Percentiles rank a stretch among this genome's conserved stretches.
These are phyloP conservation scores for Triops cancriformis DNA, from an alignment of 1,140 invertebrate species.

Conservation along the genomic window DNA sequence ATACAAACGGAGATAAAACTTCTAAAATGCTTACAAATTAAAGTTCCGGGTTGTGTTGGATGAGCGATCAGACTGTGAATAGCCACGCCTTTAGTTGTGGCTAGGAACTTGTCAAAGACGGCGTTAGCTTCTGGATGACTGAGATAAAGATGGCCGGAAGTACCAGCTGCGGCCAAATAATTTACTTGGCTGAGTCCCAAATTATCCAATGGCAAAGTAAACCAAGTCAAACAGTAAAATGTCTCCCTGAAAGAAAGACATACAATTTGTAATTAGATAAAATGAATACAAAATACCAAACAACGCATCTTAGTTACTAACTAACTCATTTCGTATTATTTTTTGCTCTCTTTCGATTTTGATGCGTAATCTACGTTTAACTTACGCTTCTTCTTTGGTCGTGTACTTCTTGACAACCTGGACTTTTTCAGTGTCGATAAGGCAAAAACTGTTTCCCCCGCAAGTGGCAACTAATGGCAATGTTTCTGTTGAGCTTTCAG, in stretches of 20 bases:
- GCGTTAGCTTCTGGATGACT: conserved; percentile 32
- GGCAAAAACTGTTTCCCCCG: conserved; percentile 45
- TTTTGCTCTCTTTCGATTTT: conserved; percentile 21
- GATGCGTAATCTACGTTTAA: neutral
- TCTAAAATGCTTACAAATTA: conserved; percentile 43
- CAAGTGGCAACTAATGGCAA: conserved; percentile 44
- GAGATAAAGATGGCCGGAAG: conserved; percentile 35
- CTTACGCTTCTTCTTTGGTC: conserved; percentile 34
- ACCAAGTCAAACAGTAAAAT: conserved; percentile 44
- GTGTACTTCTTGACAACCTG: conserved; percentile 44
- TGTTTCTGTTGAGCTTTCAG: conserved; percentile 34
- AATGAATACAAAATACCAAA: neutral
- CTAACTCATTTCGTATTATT: no score
- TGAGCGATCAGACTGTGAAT: conserved; percentile 44
- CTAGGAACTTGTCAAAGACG: neutral
- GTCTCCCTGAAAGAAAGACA: conserved; percentile 34
- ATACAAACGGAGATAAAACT: neutral
- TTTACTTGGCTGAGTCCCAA: conserved; percentile 31
- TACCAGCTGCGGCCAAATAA: conserved; percentile 43
- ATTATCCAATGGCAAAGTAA: conserved; percentile 36
- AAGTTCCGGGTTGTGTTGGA: conserved; percentile 37
- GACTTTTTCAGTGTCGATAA: conserved; percentile 43
- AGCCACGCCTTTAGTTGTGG: neutral
- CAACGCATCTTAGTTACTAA: no score
- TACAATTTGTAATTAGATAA: no score